Percentiles rank a stretch among this genome's conserved stretches.
These are phyloP conservation scores for Elephantulus edwardii DNA, from an alignment of 2,113 vertebrate species.

Conservation along the genomic window DNA sequence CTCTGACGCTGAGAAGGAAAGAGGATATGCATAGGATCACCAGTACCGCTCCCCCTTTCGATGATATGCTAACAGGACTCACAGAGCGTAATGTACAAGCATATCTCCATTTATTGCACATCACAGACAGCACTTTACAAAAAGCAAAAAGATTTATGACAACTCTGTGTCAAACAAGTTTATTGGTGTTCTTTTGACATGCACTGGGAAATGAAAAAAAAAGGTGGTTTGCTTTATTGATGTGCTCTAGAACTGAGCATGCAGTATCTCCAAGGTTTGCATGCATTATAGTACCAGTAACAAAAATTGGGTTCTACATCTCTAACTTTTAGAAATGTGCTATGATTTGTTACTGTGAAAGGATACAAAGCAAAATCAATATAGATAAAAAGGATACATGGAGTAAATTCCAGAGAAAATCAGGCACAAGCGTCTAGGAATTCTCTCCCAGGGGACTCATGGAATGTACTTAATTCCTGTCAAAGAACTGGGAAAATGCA, in stretches of 20 bases:
- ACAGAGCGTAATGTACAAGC: neutral
- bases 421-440: neutral
- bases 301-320: neutral
- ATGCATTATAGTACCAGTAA: neutral
- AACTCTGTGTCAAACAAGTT: no score
- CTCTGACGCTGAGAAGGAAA: neutral
- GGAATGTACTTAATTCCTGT: neutral
- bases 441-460: neutral
- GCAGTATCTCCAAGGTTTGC: no score
- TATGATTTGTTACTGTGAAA: neutral
- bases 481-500: neutral
- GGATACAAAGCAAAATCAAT: neutral
- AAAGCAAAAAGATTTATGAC: no score
- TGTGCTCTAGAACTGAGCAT: no score
- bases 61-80: neutral
- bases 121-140: no score
- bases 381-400: neutral
- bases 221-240: no score
- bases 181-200: no score
- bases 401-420: conserved; percentile 12
- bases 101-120: no score
- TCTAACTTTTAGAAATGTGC: neutral
- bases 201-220: no score
- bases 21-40: neutral
- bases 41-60: neutral